phyloP scores from a whole-genome alignment of 2,113 vertebrate genomes.

The Mastomys coucha region DNA sequence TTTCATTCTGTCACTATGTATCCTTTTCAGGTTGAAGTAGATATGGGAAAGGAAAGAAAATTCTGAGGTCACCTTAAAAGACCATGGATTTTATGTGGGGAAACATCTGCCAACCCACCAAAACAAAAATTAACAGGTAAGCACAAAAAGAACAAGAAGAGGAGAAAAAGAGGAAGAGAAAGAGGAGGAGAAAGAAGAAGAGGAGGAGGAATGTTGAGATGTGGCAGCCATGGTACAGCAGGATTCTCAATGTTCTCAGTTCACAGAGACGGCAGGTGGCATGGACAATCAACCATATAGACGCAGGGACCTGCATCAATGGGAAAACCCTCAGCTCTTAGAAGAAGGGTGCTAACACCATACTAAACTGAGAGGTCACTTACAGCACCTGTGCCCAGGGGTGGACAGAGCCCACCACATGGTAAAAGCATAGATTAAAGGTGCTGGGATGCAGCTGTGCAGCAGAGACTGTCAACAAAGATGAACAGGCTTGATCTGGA shows the following conservation, averaged over 20 bases:
- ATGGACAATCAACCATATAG: background rate
- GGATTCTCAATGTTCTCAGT: background rate
- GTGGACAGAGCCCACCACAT: no score
- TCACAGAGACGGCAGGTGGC: background rate
- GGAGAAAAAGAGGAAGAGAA: rapidly evolving
- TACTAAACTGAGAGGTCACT: rapidly evolving
- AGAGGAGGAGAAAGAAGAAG: no score
- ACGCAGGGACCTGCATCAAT: background rate
- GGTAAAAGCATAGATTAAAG: background rate
- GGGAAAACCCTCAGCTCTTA: background rate
- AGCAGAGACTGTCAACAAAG: background rate
- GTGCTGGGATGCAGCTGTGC: background rate
- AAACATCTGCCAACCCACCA: background rate
- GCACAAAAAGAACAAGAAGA: background rate
- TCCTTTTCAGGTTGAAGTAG: background rate
- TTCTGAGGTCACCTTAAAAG: background rate
- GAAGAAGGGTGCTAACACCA: background rate
- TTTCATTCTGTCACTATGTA: background rate
- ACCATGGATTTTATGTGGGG: background rate
- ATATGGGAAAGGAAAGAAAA: background rate
- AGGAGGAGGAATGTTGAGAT: background rate
- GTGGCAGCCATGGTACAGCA: background rate
- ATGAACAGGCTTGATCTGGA: background rate
- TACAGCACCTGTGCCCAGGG: background rate
- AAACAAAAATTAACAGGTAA: background rate